Conservation (phyloP, 2,888 invertebrate genomes). For the Tolmerus cingulatus region DNA sequence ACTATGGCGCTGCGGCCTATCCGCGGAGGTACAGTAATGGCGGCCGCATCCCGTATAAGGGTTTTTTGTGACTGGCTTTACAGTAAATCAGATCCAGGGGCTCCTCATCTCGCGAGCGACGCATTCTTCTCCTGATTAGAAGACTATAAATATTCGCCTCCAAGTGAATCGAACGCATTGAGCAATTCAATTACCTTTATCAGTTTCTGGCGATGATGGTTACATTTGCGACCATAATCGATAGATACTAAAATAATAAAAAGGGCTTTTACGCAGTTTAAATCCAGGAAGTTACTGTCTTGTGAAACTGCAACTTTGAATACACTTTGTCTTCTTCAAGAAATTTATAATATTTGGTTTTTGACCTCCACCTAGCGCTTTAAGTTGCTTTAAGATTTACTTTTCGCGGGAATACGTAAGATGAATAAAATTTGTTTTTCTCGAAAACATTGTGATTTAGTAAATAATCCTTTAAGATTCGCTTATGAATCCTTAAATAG, state of each 20-base stretch:
- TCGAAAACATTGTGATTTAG: no score
- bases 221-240: not conserved
- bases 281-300: not conserved
- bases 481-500: no score
- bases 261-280: not conserved
- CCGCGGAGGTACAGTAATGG: not conserved
- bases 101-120: not conserved
- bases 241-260: not conserved
- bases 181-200: not conserved
- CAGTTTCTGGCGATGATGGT: not conserved
- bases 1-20: not conserved
- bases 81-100: constrained; percentile 8
- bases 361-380: no score
- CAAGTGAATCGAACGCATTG: not conserved
- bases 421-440: no score
- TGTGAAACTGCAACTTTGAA: no score
- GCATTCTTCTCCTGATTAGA: constrained; percentile 33
- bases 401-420: no score
- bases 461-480: no score
- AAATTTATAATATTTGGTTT: no score
- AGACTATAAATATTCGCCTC: constrained; percentile 8
- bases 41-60: not conserved
- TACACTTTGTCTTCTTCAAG: no score
- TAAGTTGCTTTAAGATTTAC: no score
- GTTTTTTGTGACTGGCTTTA: not conserved